Base-by-base conservation (phyloP, 1,140 invertebrate species). In the Lutraria rhynchaena region DNA sequence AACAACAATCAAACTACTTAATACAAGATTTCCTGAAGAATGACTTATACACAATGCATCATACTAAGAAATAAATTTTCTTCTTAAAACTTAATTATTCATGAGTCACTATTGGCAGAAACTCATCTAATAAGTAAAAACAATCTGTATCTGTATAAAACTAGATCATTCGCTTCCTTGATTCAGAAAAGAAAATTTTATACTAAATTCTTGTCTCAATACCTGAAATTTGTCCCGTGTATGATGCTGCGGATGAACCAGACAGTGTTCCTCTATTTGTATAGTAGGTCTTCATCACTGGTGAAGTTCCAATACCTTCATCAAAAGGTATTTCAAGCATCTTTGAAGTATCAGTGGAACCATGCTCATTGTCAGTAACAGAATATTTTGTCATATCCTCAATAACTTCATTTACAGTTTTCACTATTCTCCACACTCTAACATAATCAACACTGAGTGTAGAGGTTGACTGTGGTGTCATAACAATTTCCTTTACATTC, bases 301-400 rank as follows among this genome's bases (percentile, higher is more conserved):
- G 19, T 15, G 33, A 31, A 17, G 19, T 41, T 17, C 78, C 78
- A 7, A 1, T 51, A 4, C 78, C 78, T 35, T 81, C 78, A 81
- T 81, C 78, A 29, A 81, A 55, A 17, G 37, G n/a, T 15, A 65
- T n/a, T 0, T n/a, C 19, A 24, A 74, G 17, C 51, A 73, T 24
- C 7, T 73, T 31, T 24, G 29, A 27, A 13, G 53, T 71, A n/a
- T 74, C 70, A 1, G 41, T 22, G 9, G 31, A 19, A 7, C 37
- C 15, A 5, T 41, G 37, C 5, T 41, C 15, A 41, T 19, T 4
- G 7, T 15, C 24, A 13, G 24, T n/a, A 19, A 15, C 29, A 7
- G 19, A 46, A 33, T 55, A 81, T 53, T 73, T 46, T 13, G 37
- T 63, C 49, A 70, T 81, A 33, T 71, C 78, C 22, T 24, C n/a